phyloP scores from a whole-genome alignment of 2,888 invertebrate species.

The Andricus quercusramuli region DNA sequence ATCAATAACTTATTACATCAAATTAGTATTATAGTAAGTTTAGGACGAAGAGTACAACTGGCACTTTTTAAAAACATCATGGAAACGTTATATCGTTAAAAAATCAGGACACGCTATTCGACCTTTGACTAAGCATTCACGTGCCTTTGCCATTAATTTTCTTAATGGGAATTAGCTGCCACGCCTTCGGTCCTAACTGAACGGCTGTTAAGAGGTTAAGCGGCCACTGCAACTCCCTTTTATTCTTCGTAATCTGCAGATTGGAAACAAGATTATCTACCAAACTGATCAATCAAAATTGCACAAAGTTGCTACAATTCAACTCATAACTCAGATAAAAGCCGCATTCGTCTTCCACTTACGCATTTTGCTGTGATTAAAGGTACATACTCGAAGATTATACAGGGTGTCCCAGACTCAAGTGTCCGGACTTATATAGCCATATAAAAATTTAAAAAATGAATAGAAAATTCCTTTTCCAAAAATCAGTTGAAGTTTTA shows the following conservation, averaged over 20 bases:
- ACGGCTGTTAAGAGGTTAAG: not conserved
- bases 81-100: not conserved
- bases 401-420: too few relatives aligned
- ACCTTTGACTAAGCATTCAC: not conserved
- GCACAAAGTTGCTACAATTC: not conserved
- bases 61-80: not conserved
- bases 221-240: not conserved
- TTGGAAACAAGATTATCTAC: not conserved
- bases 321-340: not conserved
- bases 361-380: not conserved
- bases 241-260: conserved; percentile 2
- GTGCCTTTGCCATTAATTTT: conserved; percentile 8
- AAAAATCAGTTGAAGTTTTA: too few relatives aligned
- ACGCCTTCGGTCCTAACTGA: not conserved
- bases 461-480: too few relatives aligned
- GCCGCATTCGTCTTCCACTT: not conserved
- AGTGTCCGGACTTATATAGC: too few relatives aligned
- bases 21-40: not conserved
- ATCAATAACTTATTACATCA: too few relatives aligned
- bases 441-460: too few relatives aligned
- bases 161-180: conserved; percentile 6
- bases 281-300: not conserved
- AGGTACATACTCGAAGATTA: too few relatives aligned
- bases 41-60: not conserved
- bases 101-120: not conserved